Evolutionary conservation across 2,113 vertebrate genomes (phyloP).

Genomic region (Nycticorax nycticorax): DNA sequence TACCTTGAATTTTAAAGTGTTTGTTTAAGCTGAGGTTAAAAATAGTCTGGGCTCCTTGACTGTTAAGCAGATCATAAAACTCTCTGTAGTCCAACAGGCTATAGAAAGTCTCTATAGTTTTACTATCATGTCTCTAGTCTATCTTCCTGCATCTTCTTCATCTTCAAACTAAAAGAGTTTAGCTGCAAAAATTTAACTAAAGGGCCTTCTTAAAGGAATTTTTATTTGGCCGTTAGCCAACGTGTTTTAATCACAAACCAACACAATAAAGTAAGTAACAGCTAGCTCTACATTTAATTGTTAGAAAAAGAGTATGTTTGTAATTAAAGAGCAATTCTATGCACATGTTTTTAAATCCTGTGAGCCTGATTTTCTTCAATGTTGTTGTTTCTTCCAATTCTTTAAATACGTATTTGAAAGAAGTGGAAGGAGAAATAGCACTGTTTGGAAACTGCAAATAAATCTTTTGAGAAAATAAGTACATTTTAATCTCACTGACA

Average conservation of each 20-base stretch:
- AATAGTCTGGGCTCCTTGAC: background rate
- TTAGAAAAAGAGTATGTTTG: background rate
- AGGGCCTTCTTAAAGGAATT: background rate
- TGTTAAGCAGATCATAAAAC: background rate
- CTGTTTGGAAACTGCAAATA: background rate
- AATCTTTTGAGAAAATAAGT: background rate
- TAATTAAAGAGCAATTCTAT: background rate
- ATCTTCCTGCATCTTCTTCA: background rate
- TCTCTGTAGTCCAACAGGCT: background rate
- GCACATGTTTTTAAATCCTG: background rate
- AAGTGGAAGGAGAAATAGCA: background rate
- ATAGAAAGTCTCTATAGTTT: background rate
- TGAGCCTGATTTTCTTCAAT: background rate
- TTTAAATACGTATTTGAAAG: background rate
- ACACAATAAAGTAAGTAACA: background rate
- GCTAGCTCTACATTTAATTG: background rate
- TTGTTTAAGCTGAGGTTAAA: conserved; percentile 21
- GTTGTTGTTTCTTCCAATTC: background rate
- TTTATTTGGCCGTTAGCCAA: background rate
- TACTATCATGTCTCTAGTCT: background rate
- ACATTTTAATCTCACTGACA: background rate
- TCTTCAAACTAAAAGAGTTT: background rate
- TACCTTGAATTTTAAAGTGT: background rate
- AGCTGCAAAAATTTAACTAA: background rate
- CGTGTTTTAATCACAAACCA: background rate